Conservation (phyloP, 2,888 invertebrate genomes). For the Pseudeuparius sepicola region DNA sequence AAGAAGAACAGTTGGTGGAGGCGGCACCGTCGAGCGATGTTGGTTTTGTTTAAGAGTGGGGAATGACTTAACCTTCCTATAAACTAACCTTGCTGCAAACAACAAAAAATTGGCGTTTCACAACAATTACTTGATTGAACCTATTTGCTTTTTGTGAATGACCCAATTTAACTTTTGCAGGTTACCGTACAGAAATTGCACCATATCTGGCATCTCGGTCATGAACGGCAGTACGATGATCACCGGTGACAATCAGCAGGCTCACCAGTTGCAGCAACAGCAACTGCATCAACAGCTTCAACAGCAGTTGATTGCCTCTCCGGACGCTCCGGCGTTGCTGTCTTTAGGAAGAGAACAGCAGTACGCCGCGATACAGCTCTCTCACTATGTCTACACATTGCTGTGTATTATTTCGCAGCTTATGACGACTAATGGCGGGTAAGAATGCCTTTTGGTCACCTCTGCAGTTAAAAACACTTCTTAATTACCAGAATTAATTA, state of each 20-base stretch:
- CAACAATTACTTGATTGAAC: too few species aligned
- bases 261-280: constrained; percentile 16
- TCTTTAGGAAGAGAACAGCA: constrained; percentile 50
- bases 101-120: too few species aligned
- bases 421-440: constrained; percentile 79
- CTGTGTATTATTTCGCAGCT: constrained; percentile 82
- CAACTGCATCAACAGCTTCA: constrained; percentile 17
- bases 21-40: too few species aligned
- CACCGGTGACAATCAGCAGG: constrained; percentile 21
- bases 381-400: constrained; percentile 79
- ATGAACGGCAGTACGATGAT: constrained; percentile 34
- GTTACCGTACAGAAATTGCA: constrained; percentile 43
- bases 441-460: too few species aligned
- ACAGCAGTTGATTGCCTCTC: constrained; percentile 26
- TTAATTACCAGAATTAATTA: too few species aligned
- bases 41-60: too few species aligned
- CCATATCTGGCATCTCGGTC: constrained; percentile 41
- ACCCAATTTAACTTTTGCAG: too few species aligned
- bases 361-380: constrained; percentile 69
- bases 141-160: too few species aligned
- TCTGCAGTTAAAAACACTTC: not conserved
- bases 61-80: too few species aligned
- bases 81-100: constrained; percentile 2
- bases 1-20: too few species aligned
- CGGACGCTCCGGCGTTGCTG: constrained; percentile 40